Evolutionary conservation across 2,888 invertebrate genomes (phyloP), one percentile per base, ranked within the genome.

Genomic region (Autographa pulchrina): DNA sequence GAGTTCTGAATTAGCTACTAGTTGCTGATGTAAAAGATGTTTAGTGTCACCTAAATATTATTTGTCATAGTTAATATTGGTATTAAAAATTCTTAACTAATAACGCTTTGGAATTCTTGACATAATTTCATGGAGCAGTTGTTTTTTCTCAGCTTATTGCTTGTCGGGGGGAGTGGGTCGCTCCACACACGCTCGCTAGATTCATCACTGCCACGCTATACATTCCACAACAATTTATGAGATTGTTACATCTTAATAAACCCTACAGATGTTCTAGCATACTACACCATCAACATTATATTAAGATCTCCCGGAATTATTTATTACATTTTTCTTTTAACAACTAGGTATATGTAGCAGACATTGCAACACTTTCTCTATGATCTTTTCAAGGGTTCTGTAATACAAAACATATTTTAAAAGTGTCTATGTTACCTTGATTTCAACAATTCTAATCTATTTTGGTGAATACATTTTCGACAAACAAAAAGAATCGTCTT

Each of bases 81-180:
- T 25, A 25, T 56, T 56, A 56, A 13, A 56, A 25, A 25, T 56
- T 56, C 25, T 20, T 6, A 14, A 9, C 9, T 65, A 65, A 72
- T 73, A 80, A 65, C 54, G 62, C 18, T 65, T 16, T 14, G 25
- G 61, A 62, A 74, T 74, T 65, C n/a, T 32, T 25, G 63, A 18
- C 25, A 65, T 58, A 75, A 78, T 78, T 84, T 85, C 77, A 72
- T 74, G 73, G 72, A 80, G 82, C 82, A 77, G 83, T 85, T 87
- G 86, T 85, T 91, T 91, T 85, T 88, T 48, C 87, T 87, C 89
- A 84, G 86, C 87, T 85, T 87, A 89, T 89, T 82, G 78, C 75
- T 81, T 82, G 85, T 81, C 82, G 61, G n/a, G 4, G 8, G 18
- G 63, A 65, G 31, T 61, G 18, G 32, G 38, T 61, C 32, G 69